Evolutionary conservation across 1,140 invertebrate species (phyloP), one percentile per base, ranked within the genome.

Genomic region (Pseudobourletiella spinata): DNA sequence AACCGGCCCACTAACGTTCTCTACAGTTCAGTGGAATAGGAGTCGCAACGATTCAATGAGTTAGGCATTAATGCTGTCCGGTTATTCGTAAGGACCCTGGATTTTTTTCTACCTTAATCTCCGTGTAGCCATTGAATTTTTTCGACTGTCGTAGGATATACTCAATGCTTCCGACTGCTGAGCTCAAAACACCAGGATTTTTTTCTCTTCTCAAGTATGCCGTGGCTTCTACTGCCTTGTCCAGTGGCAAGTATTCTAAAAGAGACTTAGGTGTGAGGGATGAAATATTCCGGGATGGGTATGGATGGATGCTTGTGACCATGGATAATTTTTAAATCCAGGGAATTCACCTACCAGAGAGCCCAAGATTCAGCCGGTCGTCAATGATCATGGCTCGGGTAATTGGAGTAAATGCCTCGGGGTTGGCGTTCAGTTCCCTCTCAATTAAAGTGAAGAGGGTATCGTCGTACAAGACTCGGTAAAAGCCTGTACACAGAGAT

Each of bases 331-430:
- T 39, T 39, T 39, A n/a, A 39, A n/a, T n/a, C n/a, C n/a, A n/a
- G n/a, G n/a, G n/a, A n/a, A n/a, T n/a, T n/a, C n/a, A n/a, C n/a
- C 22, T 48, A 66, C 64, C 52, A 20, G 54, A 4, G 20, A 57
- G 57, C 15, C 63, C 55, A 20, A 57, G 22, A 25, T 50, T 65
- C 32, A 68, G 61, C 30, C 58, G 55, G 73, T 95, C 91, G 71
- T 95, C 88, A 1, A 96, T 78, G 3, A 95, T 76, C 74, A 95
- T 91, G 0, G 89, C 91, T 64, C 91, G 75, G 73, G 94, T 95
- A 25, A 85, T 82, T 0, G 83, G 78, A 44, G 84, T 79, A 43
- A 92, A 88, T 3, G 75, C 74, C 50, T 81, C 72, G 2, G 71
- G 68, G 18, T 77, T 75, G 55, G 81, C 73, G 61, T 82, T 80